Evolutionary conservation across 2,888 invertebrate species (phyloP), one percentile per base, ranked within the genome.

Genomic region (Acleris cristana): DNA sequence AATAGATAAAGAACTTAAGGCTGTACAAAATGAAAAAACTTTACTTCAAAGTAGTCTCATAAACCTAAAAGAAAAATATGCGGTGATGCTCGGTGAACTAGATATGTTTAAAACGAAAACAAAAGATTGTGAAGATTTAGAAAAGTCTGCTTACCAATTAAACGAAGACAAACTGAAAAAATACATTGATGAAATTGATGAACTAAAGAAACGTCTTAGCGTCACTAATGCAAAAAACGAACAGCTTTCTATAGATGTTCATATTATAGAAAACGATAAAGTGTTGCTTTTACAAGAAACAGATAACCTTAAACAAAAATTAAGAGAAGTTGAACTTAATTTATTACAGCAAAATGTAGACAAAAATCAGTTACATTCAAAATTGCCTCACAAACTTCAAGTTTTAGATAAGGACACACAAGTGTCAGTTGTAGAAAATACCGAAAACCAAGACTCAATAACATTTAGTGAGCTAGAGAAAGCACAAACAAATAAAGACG

Each of bases 11-110:
- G 94, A 95, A 73, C 84, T 95, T 10, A 83, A 89, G 40, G 86
- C 87, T 56, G 89, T 93, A 0, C 85, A 76, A 67, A 73, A 72
- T 23, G 92, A 93, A 73, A 92, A 90, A 78, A 88, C 87, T 40
- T 84, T 88, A 52, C 80, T 94, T 0, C 92, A 93, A 72, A 91
- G 92, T 57, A 93, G 93, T 70, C 87, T 95, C 64, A 87, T 86
- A 63, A 90, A 90, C 65, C 84, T 95, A 52, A 93, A 92, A 83
- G 85, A 85, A 40, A 94, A 94, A 70, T 94, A 94, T 77, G 93
- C 93, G 68, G 72, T 84, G 73, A 88, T 95, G 84, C 84, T 94
- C 56, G 79, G 78, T 64, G 84, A 94, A 82, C 77, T 88, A 64
- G 82, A 88, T 73, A 74, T 84, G 80, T 80, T 90, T 84, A 84